Evolutionary conservation across 2,888 invertebrate species (phyloP), one percentile per base, ranked within the genome.

Genomic region (Apoda limacodes): DNA sequence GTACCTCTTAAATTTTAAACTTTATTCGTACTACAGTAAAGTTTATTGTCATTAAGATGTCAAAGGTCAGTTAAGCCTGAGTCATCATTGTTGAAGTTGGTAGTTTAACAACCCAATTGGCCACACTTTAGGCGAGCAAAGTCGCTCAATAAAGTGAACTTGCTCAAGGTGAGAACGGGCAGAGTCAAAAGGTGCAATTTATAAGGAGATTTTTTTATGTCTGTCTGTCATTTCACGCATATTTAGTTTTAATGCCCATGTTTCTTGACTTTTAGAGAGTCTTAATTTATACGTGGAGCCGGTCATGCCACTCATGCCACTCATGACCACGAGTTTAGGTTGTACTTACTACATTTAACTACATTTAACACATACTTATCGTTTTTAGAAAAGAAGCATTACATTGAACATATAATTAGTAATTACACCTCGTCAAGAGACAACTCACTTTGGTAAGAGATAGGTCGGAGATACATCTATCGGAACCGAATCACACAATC

Each of bases 221-320:
- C 50, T 61, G 56, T 45, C 55, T 60, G 68, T 75, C 67, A 76
- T 78, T 78, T 78, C 76, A 78, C 71, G 78, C 65, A 48, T 59
- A 52, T 72, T 74, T 68, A 67, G 57, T 60, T 55, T 69, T 70
- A 66, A 71, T 72, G 70, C 63, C 59, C 60, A 58, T 63, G 55
- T 68, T 63, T 58, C 61, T 62, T 60, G n/a, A n/a, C n/a, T n/a
- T n/a, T n/a, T n/a, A n/a, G n/a, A n/a, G n/a, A n/a, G n/a, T n/a
- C n/a, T n/a, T n/a, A n/a, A n/a, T n/a, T n/a, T n/a, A n/a, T n/a
- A n/a, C n/a, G n/a, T n/a, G n/a, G n/a, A n/a, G n/a, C n/a, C n/a
- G n/a, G n/a, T n/a, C n/a, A n/a, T n/a, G n/a, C n/a, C n/a, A n/a
- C n/a, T n/a, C n/a, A n/a, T n/a, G n/a, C n/a, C n/a, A n/a, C n/a